Evolutionary conservation across 37 sponge, comb jelly and placozoan species (phyloP), one percentile per base, ranked within the genome.

Genomic region (Crambe crambe): DNA sequence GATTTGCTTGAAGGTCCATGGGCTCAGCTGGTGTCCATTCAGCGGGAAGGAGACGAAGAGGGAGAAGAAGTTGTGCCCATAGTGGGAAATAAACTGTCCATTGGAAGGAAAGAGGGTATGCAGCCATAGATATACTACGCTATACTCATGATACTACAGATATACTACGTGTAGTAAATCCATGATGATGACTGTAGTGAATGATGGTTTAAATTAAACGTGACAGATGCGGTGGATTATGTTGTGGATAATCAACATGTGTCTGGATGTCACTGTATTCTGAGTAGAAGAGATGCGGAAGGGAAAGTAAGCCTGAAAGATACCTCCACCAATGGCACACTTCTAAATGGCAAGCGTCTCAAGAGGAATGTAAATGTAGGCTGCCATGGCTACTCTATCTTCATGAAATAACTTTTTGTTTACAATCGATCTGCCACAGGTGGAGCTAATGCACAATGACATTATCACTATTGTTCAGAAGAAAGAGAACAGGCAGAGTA

Each of bases 291-390:
- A 12, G 56, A 37, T 1, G n/a, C 26, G 20, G 30, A 68, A 27
- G 89, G 89, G 58, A 58, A 37, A 42, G 76, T 75, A n/a, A 58
- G 42, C 54, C 27, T 88, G 35, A 81, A 43, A 29, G 93, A 92
- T 64, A 78, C 80, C 6, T 88, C 86, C 61, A 84, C 91, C 23
- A 94, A 94, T 81, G 95, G 95, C 20, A 90, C 88, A 38, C 91
- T 94, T 29, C 84, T 94, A 39, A 84, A 87, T 58, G 82, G 85
- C 37, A 72, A 25, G 25, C 69, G 56, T 65, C 39, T 94, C 0
- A 40, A 47, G 68, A 90, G 54, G 61, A 39, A 85, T 34, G 42
- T 42, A 56, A 37, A 70, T 27, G 86, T 86, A 57, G 22, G 78
- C n/a, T n/a, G n/a, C n/a, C n/a, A n/a, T n/a, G n/a, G n/a, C n/a